Conservation (phyloP, 2,113 vertebrate genomes). For the Spermophilus dauricus region DNA sequence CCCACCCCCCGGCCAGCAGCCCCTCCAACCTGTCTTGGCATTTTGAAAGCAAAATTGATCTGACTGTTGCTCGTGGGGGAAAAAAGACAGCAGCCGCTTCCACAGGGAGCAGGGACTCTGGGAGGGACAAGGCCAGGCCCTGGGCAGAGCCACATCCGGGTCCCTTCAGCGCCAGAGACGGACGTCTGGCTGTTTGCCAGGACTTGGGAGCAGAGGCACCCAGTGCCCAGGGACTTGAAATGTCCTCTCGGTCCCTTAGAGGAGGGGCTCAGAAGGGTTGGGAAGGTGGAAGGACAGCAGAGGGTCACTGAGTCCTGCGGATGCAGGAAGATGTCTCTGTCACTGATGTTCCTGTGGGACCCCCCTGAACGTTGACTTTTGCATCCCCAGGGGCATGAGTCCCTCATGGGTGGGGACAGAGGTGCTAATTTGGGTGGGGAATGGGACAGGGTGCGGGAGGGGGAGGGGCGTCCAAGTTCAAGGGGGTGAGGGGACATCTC, state of each 20-base stretch:
- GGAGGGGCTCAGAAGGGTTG: background rate
- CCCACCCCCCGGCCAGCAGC: background rate
- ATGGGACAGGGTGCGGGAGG: background rate
- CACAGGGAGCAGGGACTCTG: background rate
- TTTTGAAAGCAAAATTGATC: background rate
- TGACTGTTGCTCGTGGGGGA: background rate
- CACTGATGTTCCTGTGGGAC: fast-evolving
- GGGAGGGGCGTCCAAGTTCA: fast-evolving
- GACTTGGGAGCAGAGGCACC: too few relatives aligned
- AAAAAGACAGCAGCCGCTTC: background rate
- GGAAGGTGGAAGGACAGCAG: background rate
- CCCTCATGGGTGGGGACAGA: too few relatives aligned
- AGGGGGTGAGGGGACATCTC: fast-evolving
- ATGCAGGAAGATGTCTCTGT: background rate
- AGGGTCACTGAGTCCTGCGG: background rate
- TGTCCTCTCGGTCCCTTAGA: background rate
- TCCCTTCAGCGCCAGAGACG: background rate
- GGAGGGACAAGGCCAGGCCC: background rate
- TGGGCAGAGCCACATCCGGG: background rate
- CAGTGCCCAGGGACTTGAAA: background rate
- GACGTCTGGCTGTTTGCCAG: too few relatives aligned
- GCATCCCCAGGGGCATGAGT: background rate
- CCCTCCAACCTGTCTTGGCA: background rate
- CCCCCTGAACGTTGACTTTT: background rate
- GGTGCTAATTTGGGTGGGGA: fast-evolving